These are phyloP conservation scores for Coilia nasus DNA, from an alignment of 2,797 vertebrate species.

Conservation along the genomic window DNA sequence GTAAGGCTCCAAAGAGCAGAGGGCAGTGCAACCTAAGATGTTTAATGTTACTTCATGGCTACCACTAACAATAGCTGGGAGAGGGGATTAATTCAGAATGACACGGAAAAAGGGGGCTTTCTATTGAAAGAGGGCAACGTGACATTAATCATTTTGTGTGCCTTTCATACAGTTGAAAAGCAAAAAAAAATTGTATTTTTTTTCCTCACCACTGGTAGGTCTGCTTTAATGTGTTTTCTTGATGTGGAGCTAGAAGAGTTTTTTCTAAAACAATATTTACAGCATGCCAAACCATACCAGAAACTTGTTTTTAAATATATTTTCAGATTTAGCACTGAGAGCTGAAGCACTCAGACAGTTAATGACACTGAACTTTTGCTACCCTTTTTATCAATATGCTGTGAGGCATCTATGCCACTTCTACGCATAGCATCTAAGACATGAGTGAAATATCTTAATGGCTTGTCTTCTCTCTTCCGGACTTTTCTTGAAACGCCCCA, in stretches of 20 bases:
- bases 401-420: not conserved
- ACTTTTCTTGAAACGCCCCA: not conserved
- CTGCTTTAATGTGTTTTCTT: not conserved
- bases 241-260: not conserved
- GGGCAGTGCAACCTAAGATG: not conserved
- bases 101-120: not conserved
- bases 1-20: not conserved
- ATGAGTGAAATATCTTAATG: constrained; percentile 8
- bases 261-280: not conserved
- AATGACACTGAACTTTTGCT: not conserved
- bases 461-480: not conserved
- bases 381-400: not conserved
- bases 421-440: not conserved
- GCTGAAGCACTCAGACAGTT: not conserved
- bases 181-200: not conserved
- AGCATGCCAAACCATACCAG: not conserved
- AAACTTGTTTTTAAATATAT: not conserved
- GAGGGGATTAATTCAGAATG: not conserved
- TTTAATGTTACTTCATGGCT: constrained; percentile 8
- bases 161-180: not conserved
- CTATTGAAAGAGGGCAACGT: not conserved
- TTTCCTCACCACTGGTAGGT: not conserved
- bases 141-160: constrained; percentile 20
- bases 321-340: not conserved
- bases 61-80: not conserved